Conservation (phyloP, 2,888 invertebrate species). For the Pseudococcus viburni region DNA sequence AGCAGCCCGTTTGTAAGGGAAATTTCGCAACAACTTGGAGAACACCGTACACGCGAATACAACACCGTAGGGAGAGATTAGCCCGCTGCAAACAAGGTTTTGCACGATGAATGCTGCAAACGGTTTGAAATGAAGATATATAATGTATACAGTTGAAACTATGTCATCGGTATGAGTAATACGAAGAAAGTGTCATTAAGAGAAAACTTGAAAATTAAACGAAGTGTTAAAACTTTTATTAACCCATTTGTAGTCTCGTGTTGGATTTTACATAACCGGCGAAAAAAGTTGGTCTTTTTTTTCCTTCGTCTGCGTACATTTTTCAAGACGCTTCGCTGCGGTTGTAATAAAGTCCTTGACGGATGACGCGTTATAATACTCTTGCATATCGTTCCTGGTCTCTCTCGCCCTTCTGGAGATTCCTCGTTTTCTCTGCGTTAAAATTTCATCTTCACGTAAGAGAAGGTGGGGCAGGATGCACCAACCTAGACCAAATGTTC, state of each 20-base stretch:
- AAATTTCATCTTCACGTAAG: background rate
- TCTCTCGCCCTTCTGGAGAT: background rate
- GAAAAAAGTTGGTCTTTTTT: conserved; percentile 6
- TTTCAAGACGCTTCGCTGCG: conserved; percentile 10
- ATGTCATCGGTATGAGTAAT: conserved; percentile 52
- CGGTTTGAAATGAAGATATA: conserved; percentile 50
- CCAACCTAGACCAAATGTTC: no score
- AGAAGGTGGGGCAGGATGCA: no score
- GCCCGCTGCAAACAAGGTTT: conserved; percentile 31
- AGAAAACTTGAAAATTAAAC: conserved; percentile 48
- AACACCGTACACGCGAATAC: conserved; percentile 16
- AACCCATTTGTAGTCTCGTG: conserved; percentile 50
- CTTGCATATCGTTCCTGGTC: background rate
- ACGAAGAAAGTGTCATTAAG: conserved; percentile 50
- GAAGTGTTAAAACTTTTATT: conserved; percentile 50
- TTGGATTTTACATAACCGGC: conserved; percentile 40
- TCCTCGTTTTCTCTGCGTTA: background rate
- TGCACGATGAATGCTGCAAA: conserved; percentile 49
- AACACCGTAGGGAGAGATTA: conserved; percentile 53
- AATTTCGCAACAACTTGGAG: conserved; percentile 13
- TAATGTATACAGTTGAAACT: conserved; percentile 48
- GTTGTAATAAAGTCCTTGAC: conserved; percentile 24
- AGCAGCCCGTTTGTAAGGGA: background rate
- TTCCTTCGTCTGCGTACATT: conserved; percentile 20
- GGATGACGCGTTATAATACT: background rate